Evolutionary conservation across 2,888 invertebrate genomes (phyloP), one percentile per base, ranked within the genome.

Genomic region (Drosophila kokeensis): DNA sequence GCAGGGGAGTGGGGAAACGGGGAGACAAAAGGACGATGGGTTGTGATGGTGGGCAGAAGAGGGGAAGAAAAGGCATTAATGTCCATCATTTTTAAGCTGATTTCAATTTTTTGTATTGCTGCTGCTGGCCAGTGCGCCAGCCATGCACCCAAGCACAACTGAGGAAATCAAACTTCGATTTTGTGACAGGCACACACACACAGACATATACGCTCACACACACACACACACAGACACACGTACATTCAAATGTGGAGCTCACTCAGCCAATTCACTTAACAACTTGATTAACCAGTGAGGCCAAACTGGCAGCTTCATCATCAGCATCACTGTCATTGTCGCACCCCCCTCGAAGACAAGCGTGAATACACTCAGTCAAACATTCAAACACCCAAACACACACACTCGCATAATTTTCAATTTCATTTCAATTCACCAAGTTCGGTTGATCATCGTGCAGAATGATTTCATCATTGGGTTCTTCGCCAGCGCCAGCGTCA

Each of bases 371-470:
- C 42, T 63, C 70, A 67, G 63, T 52, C 42, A 57, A 40, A 36
- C 48, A 34, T 54, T 61, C 52, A 38, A 42, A 45, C 54, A 55
- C 52, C 49, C 61, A 54, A 29, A 64, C 67, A 60, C 55, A 60
- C 55, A 70, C 54, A 61, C 59, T 62, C 67, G 76, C 69, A 81
- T 89, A 89, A 83, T 84, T 83, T 87, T 82, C 91, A 91, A 89
- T 91, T 91, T 85, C 70, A 89, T 91, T 90, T 89, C 91, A 88
- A 91, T 90, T 91, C 88, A 76, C 71, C 78, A 84, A 78, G 30
- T 32, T 11, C 29, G 32, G 30, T 42, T 70, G 62, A 76, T 73
- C 72, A 61, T 42, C 55, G 57, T 49, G 65, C 30, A 13, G 67
- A 64, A 68, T 65, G 66, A 52, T 67, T 75, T 72, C 80, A 73